phyloP scores from a whole-genome alignment of 2,888 invertebrate species.

The Abrostola tripartita region DNA sequence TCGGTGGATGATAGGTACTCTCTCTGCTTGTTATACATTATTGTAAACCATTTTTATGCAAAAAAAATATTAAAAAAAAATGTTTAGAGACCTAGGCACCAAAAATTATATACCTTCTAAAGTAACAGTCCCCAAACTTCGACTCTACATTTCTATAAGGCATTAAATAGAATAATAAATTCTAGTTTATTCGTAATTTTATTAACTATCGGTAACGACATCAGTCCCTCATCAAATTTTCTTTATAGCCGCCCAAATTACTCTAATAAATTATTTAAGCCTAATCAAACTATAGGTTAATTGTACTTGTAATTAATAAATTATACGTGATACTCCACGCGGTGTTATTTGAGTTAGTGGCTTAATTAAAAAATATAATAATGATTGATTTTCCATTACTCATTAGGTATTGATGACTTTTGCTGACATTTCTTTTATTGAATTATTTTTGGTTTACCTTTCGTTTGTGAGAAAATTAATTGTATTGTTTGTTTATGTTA shows the following conservation, averaged over 20 bases:
- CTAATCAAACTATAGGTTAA: constrained; percentile 68
- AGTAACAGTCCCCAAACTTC: too few relatives aligned
- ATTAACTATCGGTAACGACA: constrained; percentile 48
- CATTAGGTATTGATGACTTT: constrained; percentile 37
- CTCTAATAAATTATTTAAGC: constrained; percentile 63
- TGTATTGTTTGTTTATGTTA: too few relatives aligned
- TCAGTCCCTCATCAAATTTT: constrained; percentile 57
- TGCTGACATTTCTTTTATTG: constrained; percentile 15
- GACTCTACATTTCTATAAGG: too few relatives aligned
- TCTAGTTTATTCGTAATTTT: constrained; percentile 31
- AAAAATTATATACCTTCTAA: neutral
- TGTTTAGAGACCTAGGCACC: neutral
- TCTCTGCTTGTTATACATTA: neutral
- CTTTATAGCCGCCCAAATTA: constrained; percentile 63
- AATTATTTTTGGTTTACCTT: constrained; percentile 12
- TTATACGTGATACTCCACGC: constrained; percentile 54
- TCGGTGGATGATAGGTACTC: constrained; percentile 8
- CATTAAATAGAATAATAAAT: too few relatives aligned
- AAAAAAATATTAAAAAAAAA: neutral
- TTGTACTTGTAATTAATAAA: constrained; percentile 65
- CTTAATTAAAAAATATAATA: constrained; percentile 59
- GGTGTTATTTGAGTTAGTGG: constrained; percentile 56
- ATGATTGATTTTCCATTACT: constrained; percentile 55
- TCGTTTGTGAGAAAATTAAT: neutral
- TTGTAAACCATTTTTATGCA: neutral